Conservation (phyloP, 64 coral and sea anemone genomes). For the Stichodactyla helianthus region DNA sequence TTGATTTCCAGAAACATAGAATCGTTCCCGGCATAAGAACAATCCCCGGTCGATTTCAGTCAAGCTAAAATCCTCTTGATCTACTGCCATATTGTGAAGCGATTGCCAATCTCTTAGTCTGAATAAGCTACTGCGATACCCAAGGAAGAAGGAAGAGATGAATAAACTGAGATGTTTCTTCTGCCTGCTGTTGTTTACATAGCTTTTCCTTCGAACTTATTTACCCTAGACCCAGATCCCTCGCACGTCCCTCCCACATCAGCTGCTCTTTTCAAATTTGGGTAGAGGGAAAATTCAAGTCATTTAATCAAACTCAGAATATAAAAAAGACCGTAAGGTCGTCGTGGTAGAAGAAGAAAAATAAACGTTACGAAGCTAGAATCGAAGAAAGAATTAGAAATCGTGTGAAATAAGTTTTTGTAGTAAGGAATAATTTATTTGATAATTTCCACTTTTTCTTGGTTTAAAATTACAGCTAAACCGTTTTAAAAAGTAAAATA, state of each 20-base stretch:
- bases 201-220: neutral
- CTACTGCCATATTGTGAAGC: neutral
- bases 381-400: too few species aligned
- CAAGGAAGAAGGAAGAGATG: neutral
- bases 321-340: too few species aligned
- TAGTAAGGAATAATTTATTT: too few species aligned
- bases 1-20: slow-evolving; percentile 62
- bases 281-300: neutral
- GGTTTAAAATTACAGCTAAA: too few species aligned
- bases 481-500: neutral
- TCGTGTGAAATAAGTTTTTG: too few species aligned
- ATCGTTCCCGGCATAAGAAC: slow-evolving; percentile 57
- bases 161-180: neutral
- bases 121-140: neutral
- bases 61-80: slow-evolving; percentile 27
- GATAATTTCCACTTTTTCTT: too few species aligned
- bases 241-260: slow-evolving; percentile 17
- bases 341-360: too few species aligned
- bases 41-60: slow-evolving; percentile 25
- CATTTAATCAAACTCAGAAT: too few species aligned
- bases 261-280: neutral
- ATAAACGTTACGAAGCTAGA: too few species aligned
- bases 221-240: slow-evolving; percentile 14
- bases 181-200: neutral
- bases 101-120: too few species aligned